Evolutionary conservation across 2,888 invertebrate species (phyloP).

Genomic region (Sthenelais limicola): DNA sequence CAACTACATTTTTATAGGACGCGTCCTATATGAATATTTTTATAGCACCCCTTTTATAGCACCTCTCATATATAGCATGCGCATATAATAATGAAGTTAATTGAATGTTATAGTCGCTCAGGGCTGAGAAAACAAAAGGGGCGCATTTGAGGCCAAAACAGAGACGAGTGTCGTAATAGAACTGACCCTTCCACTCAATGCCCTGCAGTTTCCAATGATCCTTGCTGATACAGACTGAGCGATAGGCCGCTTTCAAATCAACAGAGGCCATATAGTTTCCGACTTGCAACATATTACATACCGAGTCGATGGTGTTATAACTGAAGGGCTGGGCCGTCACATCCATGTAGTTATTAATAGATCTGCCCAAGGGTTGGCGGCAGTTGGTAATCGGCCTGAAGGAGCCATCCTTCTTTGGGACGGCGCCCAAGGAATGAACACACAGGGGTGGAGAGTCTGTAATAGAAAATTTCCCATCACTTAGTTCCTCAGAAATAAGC

Average conservation of each 20-base stretch:
- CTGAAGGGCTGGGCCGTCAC: background rate
- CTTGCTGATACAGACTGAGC: background rate
- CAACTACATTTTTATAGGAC: too few species aligned
- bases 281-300: background rate
- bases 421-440: background rate
- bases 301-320: background rate
- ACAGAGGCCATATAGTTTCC: background rate
- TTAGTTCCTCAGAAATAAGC: background rate
- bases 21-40: too few species aligned
- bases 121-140: background rate
- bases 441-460: background rate
- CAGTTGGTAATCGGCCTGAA: background rate
- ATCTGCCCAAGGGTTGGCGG: background rate
- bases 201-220: background rate
- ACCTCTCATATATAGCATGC: too few species aligned
- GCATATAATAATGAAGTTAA: too few species aligned
- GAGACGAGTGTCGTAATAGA: background rate
- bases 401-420: background rate
- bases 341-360: background rate
- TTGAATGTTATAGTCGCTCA: background rate
- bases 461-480: background rate
- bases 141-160: background rate
- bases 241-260: background rate
- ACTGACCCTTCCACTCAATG: background rate
- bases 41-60: too few species aligned